Evolutionary conservation across 2,797 vertebrate species (phyloP), one percentile per base, ranked within the genome.

Genomic region (Balearica regulorum): DNA sequence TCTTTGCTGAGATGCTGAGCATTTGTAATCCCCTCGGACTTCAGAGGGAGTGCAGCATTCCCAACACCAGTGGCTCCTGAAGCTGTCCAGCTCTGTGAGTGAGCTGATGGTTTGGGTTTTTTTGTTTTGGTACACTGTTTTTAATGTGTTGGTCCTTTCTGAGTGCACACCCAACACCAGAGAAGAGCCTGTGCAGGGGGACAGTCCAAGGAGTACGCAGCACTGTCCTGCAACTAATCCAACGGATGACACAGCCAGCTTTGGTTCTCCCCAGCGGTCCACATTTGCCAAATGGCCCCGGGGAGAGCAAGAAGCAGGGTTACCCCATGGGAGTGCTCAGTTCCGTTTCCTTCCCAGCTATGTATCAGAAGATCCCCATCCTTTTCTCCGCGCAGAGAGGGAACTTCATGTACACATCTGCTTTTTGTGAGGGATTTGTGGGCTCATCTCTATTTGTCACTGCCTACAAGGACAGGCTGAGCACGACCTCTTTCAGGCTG

Each of bases 211-310:
- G 48, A n/a, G 29, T 37, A 4, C 1, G 1, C 39, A 28, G 29
- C 16, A 2, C 48, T 61, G 48, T 24, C 39, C 70, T 60, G 2
- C 28, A 16, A 24, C 39, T 31, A 13, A 44, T 33, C 48, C 22
- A 1, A 0, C 5, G 39, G 57, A 15, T 1, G 5, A 31, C 46
- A 8, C 11, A 6, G 72, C 78, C 78, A 18, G 11, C 35, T 54
- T 48, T 29, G 26, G 31, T 60, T 72, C 35, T 62, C 39, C 68
- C 16, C 16, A 14, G 26, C 2, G 4, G 13, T 37, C 37, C 9
- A 4, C 3, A 7, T 57, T 62, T 39, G 13, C 51, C 66, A 33
- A 29, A 13, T 9, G 39, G 51, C 44, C 24, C 14, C 2, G 2
- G 69, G 53, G 39, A 81, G 13, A 73, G 44, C 37, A 21, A 65